Evolutionary conservation across 2,888 invertebrate species (phyloP).

Genomic region (Smittia sp.): DNA sequence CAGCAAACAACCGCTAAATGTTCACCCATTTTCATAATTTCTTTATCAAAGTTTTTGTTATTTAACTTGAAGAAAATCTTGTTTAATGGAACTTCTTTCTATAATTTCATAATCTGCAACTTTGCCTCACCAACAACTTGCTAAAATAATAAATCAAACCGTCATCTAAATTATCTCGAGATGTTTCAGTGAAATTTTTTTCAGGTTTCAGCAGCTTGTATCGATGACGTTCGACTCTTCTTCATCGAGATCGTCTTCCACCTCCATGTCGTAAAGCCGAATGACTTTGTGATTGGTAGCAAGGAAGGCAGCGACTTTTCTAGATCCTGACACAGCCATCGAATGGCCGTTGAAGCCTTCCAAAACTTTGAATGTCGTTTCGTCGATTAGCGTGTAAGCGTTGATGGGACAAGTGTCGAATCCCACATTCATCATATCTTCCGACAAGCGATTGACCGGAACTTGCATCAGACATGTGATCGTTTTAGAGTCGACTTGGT

Average conservation of each 20-base stretch:
- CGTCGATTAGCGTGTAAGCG: conserved; percentile 57
- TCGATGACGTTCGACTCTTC: neutral
- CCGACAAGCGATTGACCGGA: conserved; percentile 47
- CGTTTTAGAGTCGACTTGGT: conserved; percentile 56
- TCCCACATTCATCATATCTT: conserved; percentile 27
- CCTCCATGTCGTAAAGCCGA: conserved; percentile 87
- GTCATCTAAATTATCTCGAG: no score
- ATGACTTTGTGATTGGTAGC: conserved; percentile 77
- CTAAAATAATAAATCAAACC: no score
- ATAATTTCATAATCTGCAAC: no score
- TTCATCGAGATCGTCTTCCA: conserved; percentile 68
- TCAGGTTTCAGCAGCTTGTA: neutral
- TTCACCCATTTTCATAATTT: neutral
- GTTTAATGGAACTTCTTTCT: no score
- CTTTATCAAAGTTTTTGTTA: neutral
- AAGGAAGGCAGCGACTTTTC: conserved; percentile 75
- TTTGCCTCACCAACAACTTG: no score
- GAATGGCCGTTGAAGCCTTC: conserved; percentile 66
- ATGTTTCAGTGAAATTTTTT: no score
- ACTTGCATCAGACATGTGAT: conserved; percentile 56
- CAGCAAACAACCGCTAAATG: neutral
- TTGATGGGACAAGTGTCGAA: conserved; percentile 56
- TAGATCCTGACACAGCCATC: conserved; percentile 80
- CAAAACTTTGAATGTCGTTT: conserved; percentile 59
- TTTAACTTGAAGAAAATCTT: no score